Percentiles rank a stretch among this genome's conserved stretches.
These are phyloP conservation scores for Pteria penguin DNA, from an alignment of 2,888 invertebrate species.

Conservation along the genomic window DNA sequence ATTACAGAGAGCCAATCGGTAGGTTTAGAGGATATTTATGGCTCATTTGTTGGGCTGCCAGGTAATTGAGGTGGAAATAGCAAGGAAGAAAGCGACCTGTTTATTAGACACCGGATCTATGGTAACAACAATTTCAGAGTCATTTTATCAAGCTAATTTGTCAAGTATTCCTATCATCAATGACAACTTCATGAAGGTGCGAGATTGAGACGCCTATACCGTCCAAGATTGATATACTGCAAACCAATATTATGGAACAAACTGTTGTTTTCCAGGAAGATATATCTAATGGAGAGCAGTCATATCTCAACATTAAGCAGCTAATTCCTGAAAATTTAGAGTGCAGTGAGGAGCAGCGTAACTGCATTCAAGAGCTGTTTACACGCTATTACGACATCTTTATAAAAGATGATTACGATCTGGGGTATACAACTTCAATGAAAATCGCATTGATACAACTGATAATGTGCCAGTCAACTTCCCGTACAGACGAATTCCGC, in stretches of 20 bases:
- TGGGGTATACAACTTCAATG: constrained; percentile 31
- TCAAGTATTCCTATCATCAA: background rate
- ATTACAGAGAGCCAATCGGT: constrained; percentile 5
- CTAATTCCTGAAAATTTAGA: constrained; percentile 3
- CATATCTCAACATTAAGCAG: background rate
- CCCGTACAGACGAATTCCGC: constrained; percentile 30
- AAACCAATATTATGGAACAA: background rate
- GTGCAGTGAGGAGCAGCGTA: constrained; percentile 1
- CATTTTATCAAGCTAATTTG: constrained; percentile 1
- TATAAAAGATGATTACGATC: constrained; percentile 7
- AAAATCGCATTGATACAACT: constrained; percentile 20
- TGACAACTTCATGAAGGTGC: background rate
- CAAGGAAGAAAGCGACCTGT: constrained; percentile 6
- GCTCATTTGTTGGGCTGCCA: constrained; percentile 8
- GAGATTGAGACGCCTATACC: background rate
- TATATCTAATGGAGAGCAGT: background rate
- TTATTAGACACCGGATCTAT: constrained; percentile 20
- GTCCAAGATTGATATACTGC: background rate
- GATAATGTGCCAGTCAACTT: constrained; percentile 22
- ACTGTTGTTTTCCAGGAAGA: constrained; percentile 1
- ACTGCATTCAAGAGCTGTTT: constrained; percentile 12
- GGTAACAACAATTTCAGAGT: constrained; percentile 20
- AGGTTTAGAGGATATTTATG: background rate
- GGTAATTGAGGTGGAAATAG: constrained; percentile 11
- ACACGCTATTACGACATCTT: constrained; percentile 24